Base-by-base conservation (phyloP, 2,113 vertebrate species). In the Chamaea fasciata region DNA sequence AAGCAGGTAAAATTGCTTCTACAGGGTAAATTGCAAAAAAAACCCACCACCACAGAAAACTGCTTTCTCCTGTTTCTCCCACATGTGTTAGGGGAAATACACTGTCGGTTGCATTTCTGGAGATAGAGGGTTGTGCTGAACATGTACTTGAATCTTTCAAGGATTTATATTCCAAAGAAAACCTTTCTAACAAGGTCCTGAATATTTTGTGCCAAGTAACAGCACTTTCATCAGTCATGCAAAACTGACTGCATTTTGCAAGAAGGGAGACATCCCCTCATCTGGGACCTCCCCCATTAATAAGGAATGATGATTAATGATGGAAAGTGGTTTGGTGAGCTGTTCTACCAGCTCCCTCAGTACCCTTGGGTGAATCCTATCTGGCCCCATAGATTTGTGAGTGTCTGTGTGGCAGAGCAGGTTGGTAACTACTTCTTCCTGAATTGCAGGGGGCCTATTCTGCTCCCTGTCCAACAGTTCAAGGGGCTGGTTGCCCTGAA, bases 51-150 rank as follows among this genome's bases (percentile, higher is more conserved):
- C 35, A 50, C 5, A 70, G 39, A 63, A 78, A 75, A 23, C 27
- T 57, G 15, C 53, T 44, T 86, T 52, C 47, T 70, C 46, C 39
- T 86, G 26, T 21, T 93, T 16, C 3, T 57, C 3, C 42, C 1
- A 0, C 10, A 27, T 28, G 3, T 0, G 0, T 15, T 86, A 41
- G 0, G 14, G 53, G 14, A 69, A 69, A 65, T 7, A 8, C 22
- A 57, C 16, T 53, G 24, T 17, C 83, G 70, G 33, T 60, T 88
- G 28, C 11, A 28, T 33, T 81, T 81, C 56, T 84, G 47, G 19
- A 87, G 84, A 46, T 21, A 63, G 26, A 69, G 20, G 33, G 28
- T 37, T 53, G 28, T 63, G 30, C 49, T 42, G n/a, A 84, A 69
- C 19, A 69, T 47, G 42, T 16, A 62, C 18, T 62, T 41, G 19